Percentiles rank a stretch among this genome's conserved stretches.
Conservation (phyloP, 2,888 invertebrate genomes). For the Sisyra terminalis region DNA sequence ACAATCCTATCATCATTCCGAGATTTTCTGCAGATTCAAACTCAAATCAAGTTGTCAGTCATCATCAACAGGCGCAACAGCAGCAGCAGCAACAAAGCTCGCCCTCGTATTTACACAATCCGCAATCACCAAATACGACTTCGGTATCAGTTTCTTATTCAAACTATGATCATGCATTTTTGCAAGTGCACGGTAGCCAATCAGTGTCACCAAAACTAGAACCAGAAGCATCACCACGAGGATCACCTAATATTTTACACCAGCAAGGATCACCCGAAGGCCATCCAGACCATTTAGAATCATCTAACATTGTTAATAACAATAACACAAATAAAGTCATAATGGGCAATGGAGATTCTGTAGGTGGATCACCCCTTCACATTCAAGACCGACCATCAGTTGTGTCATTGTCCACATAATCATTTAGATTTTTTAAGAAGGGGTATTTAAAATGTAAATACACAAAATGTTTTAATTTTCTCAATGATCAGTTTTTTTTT, state of each 20-base stretch:
- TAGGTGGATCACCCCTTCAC: constrained; percentile 6
- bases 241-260: constrained; percentile 5
- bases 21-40: too few relatives aligned
- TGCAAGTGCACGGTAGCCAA: constrained; percentile 20
- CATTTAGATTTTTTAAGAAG: background rate
- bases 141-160: background rate
- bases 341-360: constrained; percentile 9
- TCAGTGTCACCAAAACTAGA: constrained; percentile 25
- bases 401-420: constrained; percentile 22
- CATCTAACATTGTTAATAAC: constrained; percentile 6
- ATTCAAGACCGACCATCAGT: constrained; percentile 23
- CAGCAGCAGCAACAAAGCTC: constrained; percentile 18
- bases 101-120: background rate
- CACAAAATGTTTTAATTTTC: too few relatives aligned
- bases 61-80: constrained; percentile 9
- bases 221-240: constrained; percentile 21
- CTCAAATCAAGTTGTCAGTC: background rate
- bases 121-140: constrained; percentile 3
- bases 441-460: background rate
- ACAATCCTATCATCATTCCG: too few relatives aligned
- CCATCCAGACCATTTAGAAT: background rate
- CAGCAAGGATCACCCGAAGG: constrained; percentile 5
- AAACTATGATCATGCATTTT: constrained; percentile 2
- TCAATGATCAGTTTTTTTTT: too few relatives aligned
- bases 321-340: constrained; percentile 9